Conservation (phyloP, 2,888 invertebrate species). For the Auanema sp. region DNA sequence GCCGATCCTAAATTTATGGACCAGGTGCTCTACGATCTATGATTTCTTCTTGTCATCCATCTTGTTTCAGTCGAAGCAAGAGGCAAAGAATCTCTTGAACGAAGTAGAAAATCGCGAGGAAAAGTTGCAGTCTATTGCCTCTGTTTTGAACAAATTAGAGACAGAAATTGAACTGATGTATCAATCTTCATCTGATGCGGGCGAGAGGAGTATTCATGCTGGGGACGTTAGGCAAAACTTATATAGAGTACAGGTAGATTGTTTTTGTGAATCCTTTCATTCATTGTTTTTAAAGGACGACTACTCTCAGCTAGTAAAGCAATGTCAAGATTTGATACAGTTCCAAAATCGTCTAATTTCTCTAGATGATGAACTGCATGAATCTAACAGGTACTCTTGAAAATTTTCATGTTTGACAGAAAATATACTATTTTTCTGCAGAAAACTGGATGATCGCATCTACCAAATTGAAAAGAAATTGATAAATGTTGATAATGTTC, state of each 20-base stretch:
- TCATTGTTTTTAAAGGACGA: constrained; percentile 23
- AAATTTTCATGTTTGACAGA: too few relatives aligned
- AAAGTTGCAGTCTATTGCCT: constrained; percentile 31
- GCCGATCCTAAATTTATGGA: constrained; percentile 34
- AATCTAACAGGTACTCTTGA: constrained; percentile 21
- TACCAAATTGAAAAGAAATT: not conserved
- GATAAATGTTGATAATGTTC: constrained; percentile 7
- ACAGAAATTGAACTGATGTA: constrained; percentile 37
- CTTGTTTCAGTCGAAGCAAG: constrained; percentile 20
- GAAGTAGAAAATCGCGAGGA: constrained; percentile 30
- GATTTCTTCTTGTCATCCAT: not conserved
- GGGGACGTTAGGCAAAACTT: constrained; percentile 39
- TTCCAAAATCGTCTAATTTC: constrained; percentile 43
- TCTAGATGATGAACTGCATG: constrained; percentile 38
- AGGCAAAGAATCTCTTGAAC: constrained; percentile 28
- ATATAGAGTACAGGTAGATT: constrained; percentile 29
- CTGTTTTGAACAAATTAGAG: constrained; percentile 34
- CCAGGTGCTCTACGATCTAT: not conserved
- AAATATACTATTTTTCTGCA: not conserved
- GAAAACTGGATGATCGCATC: constrained; percentile 18
- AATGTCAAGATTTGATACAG: constrained; percentile 39
- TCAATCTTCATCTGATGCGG: constrained; percentile 32
- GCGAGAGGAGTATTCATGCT: constrained; percentile 25
- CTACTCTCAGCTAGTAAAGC: constrained; percentile 38
- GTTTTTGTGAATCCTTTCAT: not conserved